Evolutionary conservation across 2,797 vertebrate species (phyloP).

Genomic region (Siniperca scherzeri): DNA sequence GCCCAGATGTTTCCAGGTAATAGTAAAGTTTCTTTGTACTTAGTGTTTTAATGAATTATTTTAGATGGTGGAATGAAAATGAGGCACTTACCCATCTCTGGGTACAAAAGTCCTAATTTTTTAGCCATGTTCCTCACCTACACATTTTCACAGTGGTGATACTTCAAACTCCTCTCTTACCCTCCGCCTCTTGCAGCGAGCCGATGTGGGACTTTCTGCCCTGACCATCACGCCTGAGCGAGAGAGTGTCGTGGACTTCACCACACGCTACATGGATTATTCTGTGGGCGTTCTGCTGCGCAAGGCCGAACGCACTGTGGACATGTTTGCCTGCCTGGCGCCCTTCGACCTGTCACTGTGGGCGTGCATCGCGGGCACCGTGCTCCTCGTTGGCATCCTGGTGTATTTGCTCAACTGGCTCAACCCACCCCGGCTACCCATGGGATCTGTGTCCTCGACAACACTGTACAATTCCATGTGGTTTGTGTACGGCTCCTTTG

Average conservation of each 20-base stretch:
- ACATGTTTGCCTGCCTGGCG: constrained; percentile 98
- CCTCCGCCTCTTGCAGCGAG: constrained; percentile 86
- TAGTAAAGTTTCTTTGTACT: background rate
- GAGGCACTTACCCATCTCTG: background rate
- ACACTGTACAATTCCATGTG: constrained; percentile 99
- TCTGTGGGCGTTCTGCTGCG: constrained; percentile 96
- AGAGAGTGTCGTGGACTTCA: constrained; percentile 98
- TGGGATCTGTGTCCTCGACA: constrained; percentile 97
- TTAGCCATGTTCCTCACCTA: constrained; percentile 25
- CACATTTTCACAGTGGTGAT: constrained; percentile 41
- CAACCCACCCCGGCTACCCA: constrained; percentile 96
- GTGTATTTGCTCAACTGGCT: constrained; percentile 99
- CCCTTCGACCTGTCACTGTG: constrained; percentile 98
- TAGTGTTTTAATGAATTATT: background rate
- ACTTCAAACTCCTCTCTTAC: constrained; percentile 31
- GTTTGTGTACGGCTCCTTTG: constrained; percentile 99
- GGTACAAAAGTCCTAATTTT: constrained; percentile 10
- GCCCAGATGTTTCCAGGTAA: background rate
- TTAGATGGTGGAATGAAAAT: background rate
- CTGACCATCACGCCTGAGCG: constrained; percentile 98
- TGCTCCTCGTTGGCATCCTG: constrained; percentile 94
- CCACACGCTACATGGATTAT: constrained; percentile 98
- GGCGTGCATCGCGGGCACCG: constrained; percentile 98
- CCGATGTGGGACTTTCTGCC: constrained; percentile 97
- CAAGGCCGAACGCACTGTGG: constrained; percentile 96